Evolutionary conservation across 2,113 vertebrate species (phyloP).

Genomic region (Saimiri boliviensis): DNA sequence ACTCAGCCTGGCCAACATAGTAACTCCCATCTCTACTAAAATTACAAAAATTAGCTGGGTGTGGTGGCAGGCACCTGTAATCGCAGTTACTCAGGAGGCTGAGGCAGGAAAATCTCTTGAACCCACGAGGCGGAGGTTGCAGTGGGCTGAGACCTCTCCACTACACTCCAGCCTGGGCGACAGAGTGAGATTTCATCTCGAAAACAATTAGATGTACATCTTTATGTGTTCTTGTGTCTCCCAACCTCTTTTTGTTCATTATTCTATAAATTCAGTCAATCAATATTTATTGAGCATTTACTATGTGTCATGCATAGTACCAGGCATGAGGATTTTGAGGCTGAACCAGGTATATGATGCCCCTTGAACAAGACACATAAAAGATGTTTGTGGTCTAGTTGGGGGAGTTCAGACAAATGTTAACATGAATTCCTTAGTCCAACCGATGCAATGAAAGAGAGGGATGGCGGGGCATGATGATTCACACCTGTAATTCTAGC

Average conservation of each 20-base stretch:
- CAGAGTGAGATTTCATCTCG: not conserved
- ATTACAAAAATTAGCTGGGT: no score
- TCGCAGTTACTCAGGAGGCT: no score
- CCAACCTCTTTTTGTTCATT: not conserved
- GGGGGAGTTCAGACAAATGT: not conserved
- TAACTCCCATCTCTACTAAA: no score
- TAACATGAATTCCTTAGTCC: fast-evolving
- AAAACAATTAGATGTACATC: not conserved
- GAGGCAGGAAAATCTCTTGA: no score
- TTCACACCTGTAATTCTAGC: no score
- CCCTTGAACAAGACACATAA: not conserved
- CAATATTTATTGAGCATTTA: not conserved
- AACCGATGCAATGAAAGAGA: fast-evolving
- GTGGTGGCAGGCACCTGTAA: no score
- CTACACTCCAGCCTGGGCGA: no score
- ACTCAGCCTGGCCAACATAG: no score
- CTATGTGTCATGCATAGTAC: not conserved
- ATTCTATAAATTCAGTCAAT: not conserved
- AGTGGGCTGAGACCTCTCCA: no score
- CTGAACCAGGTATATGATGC: not conserved
- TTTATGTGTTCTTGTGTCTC: not conserved
- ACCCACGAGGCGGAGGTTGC: no score
- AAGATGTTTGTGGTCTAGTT: not conserved
- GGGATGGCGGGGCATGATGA: no score
- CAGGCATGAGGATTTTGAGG: not conserved